A percentile compares a stretch with the other conserved stretches of the same genome.
Evolutionary conservation across 2,113 vertebrate species (phyloP).

Genomic region (Crocuta crocuta): DNA sequence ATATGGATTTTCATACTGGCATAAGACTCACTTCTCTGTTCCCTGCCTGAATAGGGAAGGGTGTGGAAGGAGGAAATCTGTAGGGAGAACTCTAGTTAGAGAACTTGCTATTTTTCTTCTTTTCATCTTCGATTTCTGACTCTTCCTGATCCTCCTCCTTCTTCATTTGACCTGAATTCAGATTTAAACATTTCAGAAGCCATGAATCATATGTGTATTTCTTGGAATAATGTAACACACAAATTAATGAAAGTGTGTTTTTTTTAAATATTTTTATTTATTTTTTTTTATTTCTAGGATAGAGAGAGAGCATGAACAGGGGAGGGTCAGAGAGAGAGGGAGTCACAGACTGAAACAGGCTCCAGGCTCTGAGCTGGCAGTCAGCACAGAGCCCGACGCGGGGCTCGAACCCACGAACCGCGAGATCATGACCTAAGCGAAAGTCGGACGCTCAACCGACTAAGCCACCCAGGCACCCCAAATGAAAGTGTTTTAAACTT

Average conservation of each 20-base stretch:
- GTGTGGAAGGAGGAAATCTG: conserved; percentile 18
- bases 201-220: neutral
- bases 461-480: neutral
- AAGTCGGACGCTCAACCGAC: no score
- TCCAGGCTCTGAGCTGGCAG: no score
- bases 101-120: conserved; percentile 1
- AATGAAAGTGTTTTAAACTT: neutral
- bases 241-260: neutral
- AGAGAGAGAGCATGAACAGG: no score
- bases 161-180: conserved; percentile 43
- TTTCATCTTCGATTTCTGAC: neutral
- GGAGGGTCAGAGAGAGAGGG: no score
- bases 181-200: neutral
- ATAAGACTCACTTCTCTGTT: conserved; percentile 58
- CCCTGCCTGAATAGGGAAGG: neutral
- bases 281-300: no score
- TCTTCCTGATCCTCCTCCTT: neutral
- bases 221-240: neutral
- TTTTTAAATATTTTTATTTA: no score
- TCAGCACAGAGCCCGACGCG: no score
- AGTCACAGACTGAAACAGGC: no score
- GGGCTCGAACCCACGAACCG: no score
- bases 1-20: conserved; percentile 46
- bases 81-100: neutral
- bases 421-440: no score